Evolutionary conservation across 2,888 invertebrate species (phyloP).

Genomic region (Fragum fragum): DNA sequence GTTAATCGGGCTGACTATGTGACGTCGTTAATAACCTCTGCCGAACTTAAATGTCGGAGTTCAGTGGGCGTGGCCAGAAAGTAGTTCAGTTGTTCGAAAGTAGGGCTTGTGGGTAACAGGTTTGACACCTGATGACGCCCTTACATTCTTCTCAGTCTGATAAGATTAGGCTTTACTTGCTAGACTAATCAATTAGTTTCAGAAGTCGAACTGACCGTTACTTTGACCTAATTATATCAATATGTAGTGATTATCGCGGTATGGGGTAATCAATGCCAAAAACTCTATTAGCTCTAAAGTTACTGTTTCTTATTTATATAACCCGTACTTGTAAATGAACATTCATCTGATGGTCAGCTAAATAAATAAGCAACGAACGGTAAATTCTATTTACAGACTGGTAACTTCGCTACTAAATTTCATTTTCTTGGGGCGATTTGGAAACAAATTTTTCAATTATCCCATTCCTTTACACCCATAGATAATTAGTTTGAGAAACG

Average conservation of each 20-base stretch:
- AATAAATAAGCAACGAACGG: not conserved
- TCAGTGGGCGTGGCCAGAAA: too few species aligned
- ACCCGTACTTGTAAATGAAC: not conserved
- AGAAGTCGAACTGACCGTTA: conserved; percentile 1
- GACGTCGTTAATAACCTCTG: too few species aligned
- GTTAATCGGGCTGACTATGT: too few species aligned
- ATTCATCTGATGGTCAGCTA: not conserved
- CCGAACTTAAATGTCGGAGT: too few species aligned
- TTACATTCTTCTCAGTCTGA: too few species aligned
- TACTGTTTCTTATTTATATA: conserved; percentile 13
- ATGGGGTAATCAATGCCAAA: conserved; percentile 19
- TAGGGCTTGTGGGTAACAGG: too few species aligned
- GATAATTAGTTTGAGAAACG: not conserved
- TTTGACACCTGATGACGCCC: too few species aligned
- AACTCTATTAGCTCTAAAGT: conserved; percentile 5
- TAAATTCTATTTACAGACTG: too few species aligned
- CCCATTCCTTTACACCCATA: too few species aligned
- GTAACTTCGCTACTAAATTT: too few species aligned
- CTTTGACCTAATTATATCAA: not conserved
- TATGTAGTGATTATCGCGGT: not conserved
- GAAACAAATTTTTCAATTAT: not conserved
- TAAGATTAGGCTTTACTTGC: too few species aligned
- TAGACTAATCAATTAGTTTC: not conserved
- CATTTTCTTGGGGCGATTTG: not conserved
- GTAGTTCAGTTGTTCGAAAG: too few species aligned